These are phyloP conservation scores for Poeciliopsis paucimaculata DNA, from an alignment of 2,797 vertebrate species.

Conservation along the genomic window DNA sequence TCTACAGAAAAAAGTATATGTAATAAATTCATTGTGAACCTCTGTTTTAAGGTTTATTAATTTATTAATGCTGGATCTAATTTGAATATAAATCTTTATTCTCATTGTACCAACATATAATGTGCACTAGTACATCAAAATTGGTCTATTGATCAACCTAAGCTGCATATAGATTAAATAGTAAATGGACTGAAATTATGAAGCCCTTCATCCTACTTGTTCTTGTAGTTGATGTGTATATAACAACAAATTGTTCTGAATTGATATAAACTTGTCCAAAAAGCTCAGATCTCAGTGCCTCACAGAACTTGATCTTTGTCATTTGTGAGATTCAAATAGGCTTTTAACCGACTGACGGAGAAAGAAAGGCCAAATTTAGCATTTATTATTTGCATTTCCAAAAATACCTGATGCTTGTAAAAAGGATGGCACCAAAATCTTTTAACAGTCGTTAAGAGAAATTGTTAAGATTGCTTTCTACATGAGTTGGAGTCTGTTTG, in stretches of 20 bases:
- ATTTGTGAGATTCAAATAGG: conserved; percentile 29
- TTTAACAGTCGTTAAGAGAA: conserved; percentile 13
- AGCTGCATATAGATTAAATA: neutral
- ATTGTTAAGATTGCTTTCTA: conserved; percentile 2
- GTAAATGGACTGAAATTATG: neutral
- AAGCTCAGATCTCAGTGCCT: conserved; percentile 18
- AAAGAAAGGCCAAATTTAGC: conserved; percentile 35
- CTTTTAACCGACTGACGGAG: too few species aligned
- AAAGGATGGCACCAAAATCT: conserved; percentile 37
- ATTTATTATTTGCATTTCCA: conserved; percentile 42
- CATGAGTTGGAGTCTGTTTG: conserved; percentile 10
- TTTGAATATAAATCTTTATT: neutral
- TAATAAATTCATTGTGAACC: neutral
- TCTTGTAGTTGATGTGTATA: neutral
- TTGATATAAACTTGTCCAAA: neutral
- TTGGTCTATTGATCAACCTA: neutral
- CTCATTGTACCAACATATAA: neutral
- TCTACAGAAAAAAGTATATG: neutral
- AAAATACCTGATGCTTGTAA: conserved; percentile 22
- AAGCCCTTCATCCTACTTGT: neutral
- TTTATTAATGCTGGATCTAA: neutral
- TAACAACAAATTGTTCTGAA: neutral
- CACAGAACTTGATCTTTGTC: conserved; percentile 27
- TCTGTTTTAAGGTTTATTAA: neutral
- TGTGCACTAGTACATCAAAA: neutral